A percentile compares a stretch with the other conserved stretches of the same genome.
These are phyloP conservation scores for Urechis unicinctus DNA, from an alignment of 2,888 invertebrate species.

Conservation along the genomic window DNA sequence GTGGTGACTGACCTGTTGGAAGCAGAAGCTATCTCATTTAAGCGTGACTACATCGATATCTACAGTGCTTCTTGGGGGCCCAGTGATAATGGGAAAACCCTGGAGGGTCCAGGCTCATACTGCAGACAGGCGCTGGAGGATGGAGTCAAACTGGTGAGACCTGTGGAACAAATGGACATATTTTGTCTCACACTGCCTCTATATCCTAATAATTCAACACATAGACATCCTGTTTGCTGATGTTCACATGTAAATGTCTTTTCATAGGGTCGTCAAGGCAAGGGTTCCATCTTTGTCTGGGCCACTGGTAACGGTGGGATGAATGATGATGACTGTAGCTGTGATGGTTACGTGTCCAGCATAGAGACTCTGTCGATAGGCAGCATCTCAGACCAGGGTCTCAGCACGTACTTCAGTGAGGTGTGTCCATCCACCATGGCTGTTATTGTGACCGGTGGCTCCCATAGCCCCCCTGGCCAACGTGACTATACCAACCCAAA, in stretches of 20 bases:
- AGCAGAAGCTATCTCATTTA: slow-evolving; percentile 37
- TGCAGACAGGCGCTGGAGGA: slow-evolving; percentile 68
- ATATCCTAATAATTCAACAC: background rate
- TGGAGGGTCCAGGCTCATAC: slow-evolving; percentile 77
- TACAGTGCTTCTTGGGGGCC: slow-evolving; percentile 62
- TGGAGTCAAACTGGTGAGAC: slow-evolving; percentile 59
- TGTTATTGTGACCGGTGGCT: slow-evolving; percentile 22
- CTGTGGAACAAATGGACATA: background rate
- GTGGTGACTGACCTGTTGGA: slow-evolving; percentile 45
- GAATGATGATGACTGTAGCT: slow-evolving; percentile 38
- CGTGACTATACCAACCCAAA: slow-evolving; percentile 17
- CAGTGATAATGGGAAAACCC: slow-evolving; percentile 77
- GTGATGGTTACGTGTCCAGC: slow-evolving; percentile 45
- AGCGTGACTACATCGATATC: slow-evolving; percentile 38
- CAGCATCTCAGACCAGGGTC: slow-evolving; percentile 30
- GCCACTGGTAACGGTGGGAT: slow-evolving; percentile 47
- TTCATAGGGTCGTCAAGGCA: slow-evolving; percentile 28
- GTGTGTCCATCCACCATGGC: slow-evolving; percentile 40
- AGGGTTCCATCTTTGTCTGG: slow-evolving; percentile 45
- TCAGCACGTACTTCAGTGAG: slow-evolving; percentile 42
- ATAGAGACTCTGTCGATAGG: slow-evolving; percentile 40
- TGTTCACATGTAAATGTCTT: background rate
- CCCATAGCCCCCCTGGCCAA: slow-evolving; percentile 10
- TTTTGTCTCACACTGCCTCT: background rate
- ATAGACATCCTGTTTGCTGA: too few species aligned